Base-by-base conservation (phyloP, 2,113 vertebrate genomes). In the Paramisgurnus dabryanus region DNA sequence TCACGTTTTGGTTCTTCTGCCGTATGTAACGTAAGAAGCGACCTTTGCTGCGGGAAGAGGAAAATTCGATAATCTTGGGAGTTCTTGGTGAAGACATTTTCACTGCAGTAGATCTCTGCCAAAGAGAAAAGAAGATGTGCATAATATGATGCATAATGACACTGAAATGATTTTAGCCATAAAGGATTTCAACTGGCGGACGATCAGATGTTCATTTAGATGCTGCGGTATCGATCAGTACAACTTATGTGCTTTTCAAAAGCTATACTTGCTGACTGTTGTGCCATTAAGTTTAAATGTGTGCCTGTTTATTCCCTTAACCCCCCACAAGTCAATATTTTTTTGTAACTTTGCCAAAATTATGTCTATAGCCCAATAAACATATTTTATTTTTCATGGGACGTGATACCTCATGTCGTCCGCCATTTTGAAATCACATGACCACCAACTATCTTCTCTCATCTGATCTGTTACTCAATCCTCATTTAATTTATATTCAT, bases 61-160 rank as follows among this genome's bases (percentile, higher is more conserved):
- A 74, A 50, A 80, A 64, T 66, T 80, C 83, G 82, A 90, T 86
- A 87, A 87, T 82, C 60, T 81, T 45, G 57, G 61, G 17, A 58
- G 55, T 70, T 79, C 61, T 80, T 78, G 78, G 74, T 49, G 40
- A 80, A 80, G 71, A 78, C 47, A 47, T 71, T 60, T 3, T 18
- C 53, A 18, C 45, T 11, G 68, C 9, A 57, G n/a, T 3, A 27
- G 47, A 64, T 34, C 27, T 34, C 3, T 34, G 27, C 1, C 27
- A 34, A 3, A 34, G 1, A 34, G 27, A 7, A 27, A n/a, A 61
- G 17, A 75, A 41, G 12, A 75, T 63, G 43, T 72, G 10, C 17
- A 22, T 40, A 45, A 18, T 3, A 18, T 8, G 5, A 45, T 13
- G 6, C 55, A 60, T 73, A 45, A 45, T 60, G 40, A 15, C 40